Conservation (phyloP, 1,140 invertebrate genomes). For the Drosophila sucinea region DNA sequence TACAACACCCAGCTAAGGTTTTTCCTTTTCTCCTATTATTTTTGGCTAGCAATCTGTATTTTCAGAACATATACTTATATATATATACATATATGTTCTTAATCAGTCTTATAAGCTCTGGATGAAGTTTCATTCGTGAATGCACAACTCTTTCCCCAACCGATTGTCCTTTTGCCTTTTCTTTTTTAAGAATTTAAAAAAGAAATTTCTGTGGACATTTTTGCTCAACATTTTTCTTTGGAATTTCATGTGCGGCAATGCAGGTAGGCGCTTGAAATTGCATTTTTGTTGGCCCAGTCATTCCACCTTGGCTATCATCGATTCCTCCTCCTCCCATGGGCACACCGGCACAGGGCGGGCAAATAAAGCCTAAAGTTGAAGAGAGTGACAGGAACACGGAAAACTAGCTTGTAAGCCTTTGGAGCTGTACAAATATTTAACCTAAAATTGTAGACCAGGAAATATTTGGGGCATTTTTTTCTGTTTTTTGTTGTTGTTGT, state of each 20-base stretch:
- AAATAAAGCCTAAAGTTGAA: slow-evolving; percentile 45
- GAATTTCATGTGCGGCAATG: slow-evolving; percentile 24
- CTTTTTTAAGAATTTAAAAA: not conserved
- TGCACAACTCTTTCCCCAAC: too few species aligned
- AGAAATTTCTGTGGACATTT: not conserved
- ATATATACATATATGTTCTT: too few species aligned
- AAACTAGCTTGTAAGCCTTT: not conserved
- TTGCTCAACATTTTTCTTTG: slow-evolving; percentile 1
- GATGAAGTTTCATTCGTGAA: too few species aligned
- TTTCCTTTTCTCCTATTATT: too few species aligned
- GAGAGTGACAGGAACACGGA: slow-evolving; percentile 13
- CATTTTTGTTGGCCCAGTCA: slow-evolving; percentile 39
- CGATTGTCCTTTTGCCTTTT: not conserved
- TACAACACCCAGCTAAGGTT: too few species aligned
- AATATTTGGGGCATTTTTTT: slow-evolving; percentile 33
- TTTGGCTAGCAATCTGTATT: too few species aligned
- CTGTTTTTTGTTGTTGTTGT: not conserved
- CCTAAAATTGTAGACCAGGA: not conserved
- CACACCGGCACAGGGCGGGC: not conserved
- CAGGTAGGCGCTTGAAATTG: slow-evolving; percentile 39
- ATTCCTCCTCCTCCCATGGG: not conserved
- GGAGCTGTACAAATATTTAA: slow-evolving; percentile 7
- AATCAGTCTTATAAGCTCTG: too few species aligned
- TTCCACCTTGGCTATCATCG: slow-evolving; percentile 1
- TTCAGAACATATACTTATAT: too few species aligned